Evolutionary conservation across 2,888 invertebrate genomes (phyloP), one percentile per base, ranked within the genome.

Genomic region (Mesorhabditis sp.): DNA sequence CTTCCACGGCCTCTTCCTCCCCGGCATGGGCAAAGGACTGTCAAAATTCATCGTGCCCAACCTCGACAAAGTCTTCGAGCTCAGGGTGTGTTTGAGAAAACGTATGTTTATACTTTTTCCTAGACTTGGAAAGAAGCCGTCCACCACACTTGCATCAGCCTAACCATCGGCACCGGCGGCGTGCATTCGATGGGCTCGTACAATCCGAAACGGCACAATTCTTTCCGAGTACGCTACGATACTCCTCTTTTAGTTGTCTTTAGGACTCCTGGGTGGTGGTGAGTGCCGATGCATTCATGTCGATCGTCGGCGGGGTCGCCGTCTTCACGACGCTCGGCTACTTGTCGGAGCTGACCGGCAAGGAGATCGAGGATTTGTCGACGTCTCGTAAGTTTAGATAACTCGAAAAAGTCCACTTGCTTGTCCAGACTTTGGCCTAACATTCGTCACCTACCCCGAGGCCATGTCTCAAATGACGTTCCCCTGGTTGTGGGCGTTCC

Each of bases 391-490:
- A 28, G 28, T 28, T 28, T 28, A 28, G 28, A 28, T 28, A 28
- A 28, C 28, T 28, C 28, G 28, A 2, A 28, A 28, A 28, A 28
- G 2, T 28, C 28, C 28, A 28, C 28, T 28, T 28, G 2, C 10
- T 41, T 15, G 7, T 44, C 4, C 76, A 85, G 87, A 88, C 50
- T 86, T 87, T 58, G 85, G 86, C 58, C 80, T 87, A 62, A 86
- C 86, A 13, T 87, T 87, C 75, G 84, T 87, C 62, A 86, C 85
- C 5, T 87, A 87, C 50, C 83, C 83, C 7, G 86, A 87, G 72
- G 87, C 86, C 0, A 76, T 86, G 50, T 75, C 82, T 6, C 74
- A 82, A 68, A 81, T 87, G 79, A 85, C 86, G 3, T 58, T 85
- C 28, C 83, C 86, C 5, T 83, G 83, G 73, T 75, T 87, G 5